phyloP scores from a whole-genome alignment of 2,888 invertebrate genomes.

The Sialis fuliginosa region DNA sequence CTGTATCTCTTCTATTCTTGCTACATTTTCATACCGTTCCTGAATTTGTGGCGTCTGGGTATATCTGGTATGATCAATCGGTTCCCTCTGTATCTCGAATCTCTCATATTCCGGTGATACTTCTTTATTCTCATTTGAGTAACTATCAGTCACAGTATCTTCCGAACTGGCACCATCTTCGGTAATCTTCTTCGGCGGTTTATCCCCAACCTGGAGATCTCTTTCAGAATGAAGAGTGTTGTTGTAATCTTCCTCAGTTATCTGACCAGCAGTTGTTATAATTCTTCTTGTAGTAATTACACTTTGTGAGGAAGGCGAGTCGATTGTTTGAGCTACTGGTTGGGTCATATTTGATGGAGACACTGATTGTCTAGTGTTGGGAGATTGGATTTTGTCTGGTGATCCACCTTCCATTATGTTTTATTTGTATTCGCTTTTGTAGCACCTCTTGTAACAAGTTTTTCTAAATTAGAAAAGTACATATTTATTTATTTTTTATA shows the following conservation, averaged over 20 bases:
- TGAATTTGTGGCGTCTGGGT: not conserved
- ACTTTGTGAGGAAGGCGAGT: conserved; percentile 12
- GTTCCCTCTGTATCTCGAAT: not conserved
- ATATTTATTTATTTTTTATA: no score
- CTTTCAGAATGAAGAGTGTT: conserved; percentile 17
- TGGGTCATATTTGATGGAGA: no score
- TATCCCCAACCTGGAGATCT: no score
- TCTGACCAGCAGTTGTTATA: conserved; percentile 42
- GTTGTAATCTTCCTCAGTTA: conserved; percentile 24
- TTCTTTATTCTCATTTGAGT: not conserved
- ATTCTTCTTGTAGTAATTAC: conserved; percentile 41
- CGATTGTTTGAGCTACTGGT: not conserved
- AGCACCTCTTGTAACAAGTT: not conserved
- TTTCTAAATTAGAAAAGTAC: not conserved
- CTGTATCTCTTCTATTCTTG: no score
- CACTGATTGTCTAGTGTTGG: no score
- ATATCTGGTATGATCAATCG: no score
- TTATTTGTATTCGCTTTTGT: no score
- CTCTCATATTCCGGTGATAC: not conserved
- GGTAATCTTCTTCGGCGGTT: not conserved
- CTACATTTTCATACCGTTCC: no score
- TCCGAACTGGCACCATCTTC: conserved; percentile 9
- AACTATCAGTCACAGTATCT: not conserved
- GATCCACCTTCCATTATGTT: no score
- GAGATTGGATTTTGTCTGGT: no score